Base-by-base conservation (phyloP, 2,797 vertebrate genomes). In the Myotis planiceps region DNA sequence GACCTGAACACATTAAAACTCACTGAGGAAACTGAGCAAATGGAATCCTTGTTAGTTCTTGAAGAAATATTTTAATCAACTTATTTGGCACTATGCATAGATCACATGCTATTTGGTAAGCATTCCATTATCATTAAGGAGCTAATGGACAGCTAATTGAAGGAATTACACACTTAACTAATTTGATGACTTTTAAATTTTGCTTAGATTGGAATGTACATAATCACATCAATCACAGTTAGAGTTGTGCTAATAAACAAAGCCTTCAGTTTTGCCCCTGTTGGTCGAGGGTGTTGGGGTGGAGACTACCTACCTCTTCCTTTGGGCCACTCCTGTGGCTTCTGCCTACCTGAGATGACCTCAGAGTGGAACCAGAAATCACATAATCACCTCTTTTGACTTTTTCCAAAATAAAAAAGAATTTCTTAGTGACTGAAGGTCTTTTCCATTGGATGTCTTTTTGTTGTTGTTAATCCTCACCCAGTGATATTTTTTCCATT, bases 101-200 rank as follows among this genome's bases (percentile, higher is more conserved):
- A 97, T 98, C 98, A 97, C 97, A 97, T 86, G 85, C 95, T 96
- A 92, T 98, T 98, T 96, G 93, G 92, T 95, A 97, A 97, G 76
- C 83, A 95, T 97, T 98, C 93, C 72, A 76, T 98, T 97, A 97
- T 94, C 95, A 97, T 98, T 98, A 98, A 94, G 92, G 96, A 55
- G 65, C 82, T 97, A 98, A 98, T 96, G 72, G 94, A 92, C 88
- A 97, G 97, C 97, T 98, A 97, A 97, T 98, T 95, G 92, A 97
- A 79, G 92, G 89, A 53, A 96, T 97, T 98, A 93, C 55, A 97
- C 96, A 98, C 84, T 93, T 97, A 92, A 81, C 90, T 97, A 98
- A 98, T 97, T 95, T 96, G 95, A 92, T 96, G 88, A 83, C 94
- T 98, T 96, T 96, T 34, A 87, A 90, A 66, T 68, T 96, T 96